These are phyloP conservation scores for Anolis sagrei DNA, from an alignment of 2,113 vertebrate genomes.

Conservation along the genomic window DNA sequence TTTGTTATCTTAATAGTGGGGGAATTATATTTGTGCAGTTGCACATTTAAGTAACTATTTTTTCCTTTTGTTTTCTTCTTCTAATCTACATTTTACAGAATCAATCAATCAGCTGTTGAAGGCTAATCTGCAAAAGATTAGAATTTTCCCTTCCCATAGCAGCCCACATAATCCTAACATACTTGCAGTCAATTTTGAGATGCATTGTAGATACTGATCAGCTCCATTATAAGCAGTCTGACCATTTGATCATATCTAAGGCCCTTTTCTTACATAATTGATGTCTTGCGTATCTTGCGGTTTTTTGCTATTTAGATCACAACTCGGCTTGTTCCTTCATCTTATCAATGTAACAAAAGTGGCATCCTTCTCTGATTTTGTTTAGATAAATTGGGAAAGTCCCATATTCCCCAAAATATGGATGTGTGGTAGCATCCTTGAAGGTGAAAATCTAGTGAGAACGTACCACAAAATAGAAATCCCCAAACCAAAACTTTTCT, in stretches of 20 bases:
- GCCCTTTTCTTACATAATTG: slow-evolving; percentile 76
- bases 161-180: slow-evolving; percentile 76
- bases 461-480: neutral
- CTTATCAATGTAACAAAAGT: slow-evolving; percentile 62
- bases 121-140: slow-evolving; percentile 78
- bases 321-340: slow-evolving; percentile 65
- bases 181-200: slow-evolving; percentile 80
- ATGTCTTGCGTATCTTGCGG: slow-evolving; percentile 78
- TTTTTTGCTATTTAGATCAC: slow-evolving; percentile 71
- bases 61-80: slow-evolving; percentile 75
- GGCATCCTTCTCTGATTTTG: slow-evolving; percentile 69
- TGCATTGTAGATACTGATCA: slow-evolving; percentile 83
- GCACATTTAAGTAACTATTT: slow-evolving; percentile 87
- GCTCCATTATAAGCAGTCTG: slow-evolving; percentile 77
- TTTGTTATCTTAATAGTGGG: slow-evolving; percentile 95
- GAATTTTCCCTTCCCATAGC: slow-evolving; percentile 72
- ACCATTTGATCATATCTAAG: slow-evolving; percentile 78
- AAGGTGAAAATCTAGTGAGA: neutral
- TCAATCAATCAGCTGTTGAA: slow-evolving; percentile 75
- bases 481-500: slow-evolving; percentile 8
- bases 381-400: slow-evolving; percentile 62
- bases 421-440: slow-evolving; percentile 55
- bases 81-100: slow-evolving; percentile 80
- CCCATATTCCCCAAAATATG: slow-evolving; percentile 44
- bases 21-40: slow-evolving; percentile 92